These are phyloP conservation scores for Asarcornis scutulata DNA, from an alignment of 2,113 vertebrate species.

Conservation along the genomic window DNA sequence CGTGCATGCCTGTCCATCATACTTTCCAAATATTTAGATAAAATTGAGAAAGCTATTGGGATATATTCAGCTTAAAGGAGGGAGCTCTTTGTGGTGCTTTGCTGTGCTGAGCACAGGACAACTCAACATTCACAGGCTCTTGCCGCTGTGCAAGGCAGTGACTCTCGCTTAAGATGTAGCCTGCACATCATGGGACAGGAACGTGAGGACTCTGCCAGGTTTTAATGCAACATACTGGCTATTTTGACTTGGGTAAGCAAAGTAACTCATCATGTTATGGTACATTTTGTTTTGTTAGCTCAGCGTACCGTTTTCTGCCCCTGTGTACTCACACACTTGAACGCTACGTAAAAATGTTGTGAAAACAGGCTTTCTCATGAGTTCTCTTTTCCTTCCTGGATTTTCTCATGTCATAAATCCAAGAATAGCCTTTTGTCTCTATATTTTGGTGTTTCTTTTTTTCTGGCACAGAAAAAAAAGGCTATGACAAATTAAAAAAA, in stretches of 20 bases:
- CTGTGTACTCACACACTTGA: fast-evolving
- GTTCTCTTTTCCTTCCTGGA: slow-evolving; percentile 44
- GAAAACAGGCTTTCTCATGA: slow-evolving; percentile 48
- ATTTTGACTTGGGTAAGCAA: background rate
- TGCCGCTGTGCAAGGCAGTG: background rate
- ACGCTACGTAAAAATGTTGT: slow-evolving; percentile 18
- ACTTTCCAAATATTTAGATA: background rate
- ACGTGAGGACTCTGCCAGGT: background rate
- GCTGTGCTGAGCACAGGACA: background rate
- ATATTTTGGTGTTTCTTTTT: background rate
- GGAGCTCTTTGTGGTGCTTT: background rate
- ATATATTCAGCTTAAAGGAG: background rate
- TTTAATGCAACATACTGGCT: background rate
- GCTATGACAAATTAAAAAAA: background rate
- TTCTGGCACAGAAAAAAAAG: background rate
- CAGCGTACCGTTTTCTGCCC: background rate
- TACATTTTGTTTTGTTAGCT: background rate
- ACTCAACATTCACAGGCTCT: fast-evolving
- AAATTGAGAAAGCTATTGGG: background rate
- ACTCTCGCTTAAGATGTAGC: background rate
- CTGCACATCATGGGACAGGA: background rate
- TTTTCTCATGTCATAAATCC: slow-evolving; percentile 47
- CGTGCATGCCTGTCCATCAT: fast-evolving
- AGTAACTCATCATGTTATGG: background rate
- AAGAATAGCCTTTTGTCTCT: slow-evolving; percentile 35